Evolutionary conservation across 2,113 vertebrate genomes (phyloP).

Genomic region (Plectropomus leopardus): DNA sequence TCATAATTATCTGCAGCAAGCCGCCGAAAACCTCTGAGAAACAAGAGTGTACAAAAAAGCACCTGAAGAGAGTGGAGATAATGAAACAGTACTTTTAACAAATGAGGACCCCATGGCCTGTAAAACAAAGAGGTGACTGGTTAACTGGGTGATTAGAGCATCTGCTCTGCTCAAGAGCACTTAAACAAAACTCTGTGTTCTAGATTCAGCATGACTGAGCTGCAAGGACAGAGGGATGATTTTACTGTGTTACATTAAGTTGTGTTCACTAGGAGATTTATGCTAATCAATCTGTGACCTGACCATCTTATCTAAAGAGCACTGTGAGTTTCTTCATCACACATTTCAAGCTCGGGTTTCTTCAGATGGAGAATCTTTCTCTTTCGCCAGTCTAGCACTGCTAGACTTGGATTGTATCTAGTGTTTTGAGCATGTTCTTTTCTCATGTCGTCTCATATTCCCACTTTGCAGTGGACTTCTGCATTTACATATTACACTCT

Average conservation of each 20-base stretch:
- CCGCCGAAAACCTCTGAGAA: not conserved
- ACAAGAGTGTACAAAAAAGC: not conserved
- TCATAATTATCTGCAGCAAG: constrained; percentile 26
- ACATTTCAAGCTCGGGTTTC: too few relatives aligned
- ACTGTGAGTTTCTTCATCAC: not conserved
- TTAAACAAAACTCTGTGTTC: not conserved
- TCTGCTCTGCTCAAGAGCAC: constrained; percentile 19
- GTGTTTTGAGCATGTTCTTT: too few relatives aligned
- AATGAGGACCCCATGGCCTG: constrained; percentile 23
- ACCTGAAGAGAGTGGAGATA: constrained; percentile 20
- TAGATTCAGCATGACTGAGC: constrained; percentile 1
- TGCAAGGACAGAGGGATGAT: not conserved
- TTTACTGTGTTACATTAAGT: not conserved
- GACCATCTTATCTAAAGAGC: constrained; percentile 10
- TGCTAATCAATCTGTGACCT: constrained; percentile 5
- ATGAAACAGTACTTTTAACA: constrained; percentile 8
- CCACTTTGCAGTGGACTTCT: too few relatives aligned
- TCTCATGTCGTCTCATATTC: too few relatives aligned
- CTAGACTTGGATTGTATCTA: too few relatives aligned
- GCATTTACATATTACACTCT: too few relatives aligned
- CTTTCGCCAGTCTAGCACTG: too few relatives aligned
- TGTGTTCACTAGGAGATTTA: constrained; percentile 4
- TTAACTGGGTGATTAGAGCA: constrained; percentile 18
- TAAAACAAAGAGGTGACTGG: constrained; percentile 18
- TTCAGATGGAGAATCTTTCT: too few relatives aligned